These are phyloP conservation scores for Sturnira hondurensis DNA, from an alignment of 2,113 vertebrate species.

Conservation along the genomic window DNA sequence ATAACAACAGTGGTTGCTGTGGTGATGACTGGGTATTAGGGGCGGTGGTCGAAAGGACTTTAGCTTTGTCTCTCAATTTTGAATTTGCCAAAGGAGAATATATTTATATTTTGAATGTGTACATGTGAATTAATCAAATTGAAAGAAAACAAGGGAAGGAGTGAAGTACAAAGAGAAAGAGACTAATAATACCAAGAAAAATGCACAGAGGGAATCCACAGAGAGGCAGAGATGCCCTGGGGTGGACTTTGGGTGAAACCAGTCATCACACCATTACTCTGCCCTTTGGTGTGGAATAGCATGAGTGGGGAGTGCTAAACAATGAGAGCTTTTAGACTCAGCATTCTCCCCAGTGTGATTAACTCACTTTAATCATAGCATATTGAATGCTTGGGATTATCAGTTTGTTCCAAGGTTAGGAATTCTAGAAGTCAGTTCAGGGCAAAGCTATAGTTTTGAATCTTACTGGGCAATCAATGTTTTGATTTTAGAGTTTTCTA, in stretches of 20 bases:
- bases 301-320: neutral
- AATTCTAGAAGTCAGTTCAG: neutral
- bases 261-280: neutral
- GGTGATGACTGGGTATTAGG: neutral
- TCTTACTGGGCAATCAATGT: neutral
- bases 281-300: neutral
- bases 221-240: neutral
- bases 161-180: neutral
- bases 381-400: neutral
- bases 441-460: neutral
- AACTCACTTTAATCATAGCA: neutral
- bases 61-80: neutral
- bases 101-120: neutral
- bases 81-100: neutral
- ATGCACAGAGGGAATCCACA: neutral
- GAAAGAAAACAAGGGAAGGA: neutral
- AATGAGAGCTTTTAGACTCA: neutral
- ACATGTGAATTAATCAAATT: neutral
- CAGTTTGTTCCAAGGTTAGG: neutral
- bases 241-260: neutral
- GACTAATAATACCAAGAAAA: neutral
- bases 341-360: neutral
- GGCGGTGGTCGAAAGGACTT: neutral
- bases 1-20: neutral
- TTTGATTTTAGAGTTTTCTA: slow-evolving; percentile 9